Conservation (phyloP, 2,113 vertebrate species). For the Hippocampus barbouri region DNA sequence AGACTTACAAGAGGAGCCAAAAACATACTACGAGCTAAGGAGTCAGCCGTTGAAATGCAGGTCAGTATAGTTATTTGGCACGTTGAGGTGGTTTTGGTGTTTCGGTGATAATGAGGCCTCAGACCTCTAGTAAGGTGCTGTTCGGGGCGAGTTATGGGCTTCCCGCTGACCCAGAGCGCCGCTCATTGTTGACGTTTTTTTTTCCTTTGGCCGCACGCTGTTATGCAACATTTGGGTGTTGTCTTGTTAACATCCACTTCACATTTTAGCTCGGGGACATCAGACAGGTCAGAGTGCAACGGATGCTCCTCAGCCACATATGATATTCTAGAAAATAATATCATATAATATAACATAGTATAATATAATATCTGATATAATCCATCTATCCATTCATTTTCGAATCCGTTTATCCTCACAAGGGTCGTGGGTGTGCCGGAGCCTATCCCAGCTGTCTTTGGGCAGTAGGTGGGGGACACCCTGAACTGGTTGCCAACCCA, state of each 20-base stretch:
- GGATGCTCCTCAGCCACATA: slow-evolving; percentile 22
- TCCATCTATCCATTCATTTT: too few species aligned
- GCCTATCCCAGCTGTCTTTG: too few species aligned
- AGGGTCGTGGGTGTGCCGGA: too few species aligned
- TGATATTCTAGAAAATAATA: not conserved
- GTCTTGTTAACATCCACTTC: slow-evolving; percentile 69
- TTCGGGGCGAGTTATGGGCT: not conserved
- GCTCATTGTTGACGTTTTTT: slow-evolving; percentile 20
- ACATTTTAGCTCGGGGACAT: slow-evolving; percentile 60
- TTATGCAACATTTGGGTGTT: slow-evolving; percentile 73
- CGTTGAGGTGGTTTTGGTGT: slow-evolving; percentile 40
- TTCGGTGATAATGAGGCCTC: slow-evolving; percentile 45
- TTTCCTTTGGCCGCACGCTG: slow-evolving; percentile 51
- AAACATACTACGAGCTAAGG: slow-evolving; percentile 95
- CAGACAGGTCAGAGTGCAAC: slow-evolving; percentile 25
- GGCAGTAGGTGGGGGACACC: too few species aligned
- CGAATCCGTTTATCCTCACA: too few species aligned
- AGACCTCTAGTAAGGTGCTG: slow-evolving; percentile 13
- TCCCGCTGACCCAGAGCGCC: not conserved
- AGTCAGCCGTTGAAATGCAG: slow-evolving; percentile 91
- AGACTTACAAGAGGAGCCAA: slow-evolving; percentile 91
- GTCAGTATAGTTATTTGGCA: slow-evolving; percentile 76
- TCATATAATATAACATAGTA: too few species aligned
- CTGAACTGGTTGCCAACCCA: too few species aligned
- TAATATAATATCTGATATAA: too few species aligned